Evolutionary conservation across 2,113 vertebrate species (phyloP), one percentile per base, ranked within the genome.

Genomic region (Mugil cephalus): DNA sequence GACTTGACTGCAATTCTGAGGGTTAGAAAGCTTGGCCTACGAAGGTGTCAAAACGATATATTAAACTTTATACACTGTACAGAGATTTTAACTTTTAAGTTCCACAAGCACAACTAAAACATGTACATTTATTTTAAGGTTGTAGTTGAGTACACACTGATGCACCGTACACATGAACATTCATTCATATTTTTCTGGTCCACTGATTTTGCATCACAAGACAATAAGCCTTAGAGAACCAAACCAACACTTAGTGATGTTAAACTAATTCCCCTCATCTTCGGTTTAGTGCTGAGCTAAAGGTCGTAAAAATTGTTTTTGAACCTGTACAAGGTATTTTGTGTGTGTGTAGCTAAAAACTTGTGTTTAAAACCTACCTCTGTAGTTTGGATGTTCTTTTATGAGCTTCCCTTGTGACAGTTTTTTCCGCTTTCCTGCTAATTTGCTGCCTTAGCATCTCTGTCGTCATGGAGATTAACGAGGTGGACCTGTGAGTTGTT

Each of bases 381-480:
- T 19, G 36, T 77, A 78, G 59, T 76, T 76, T 40, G 38, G 39
- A 73, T 64, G 51, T 79, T 77, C 74, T 80, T 76, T 87, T 77
- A 69, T 64, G 19, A 74, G 61, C 68, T 70, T 85, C 83, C 83
- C 61, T 21, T 60, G 69, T 66, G 71, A 61, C 79, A 61, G 64
- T 66, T 80, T 83, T 81, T 81, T 35, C 69, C 45, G 10, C 71
- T 77, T 45, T 30, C 63, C 74, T 68, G 69, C 83, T 92, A 89
- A 87, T 88, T 86, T 88, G 88, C 87, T 90, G 89, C 88, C 56
- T 61, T 85, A 84, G 90, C 88, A 88, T 79, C 81, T 80, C 78
- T 90, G 90, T 92, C 59, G 77, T 87, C 87, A 87, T 85, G 79
- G 84, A 93, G 90, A 93, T 93, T 91, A 93, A 93, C 74, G 88